These are phyloP conservation scores for Epinephelus malabaricus DNA, from an alignment of 2,797 vertebrate genomes.

Conservation along the genomic window DNA sequence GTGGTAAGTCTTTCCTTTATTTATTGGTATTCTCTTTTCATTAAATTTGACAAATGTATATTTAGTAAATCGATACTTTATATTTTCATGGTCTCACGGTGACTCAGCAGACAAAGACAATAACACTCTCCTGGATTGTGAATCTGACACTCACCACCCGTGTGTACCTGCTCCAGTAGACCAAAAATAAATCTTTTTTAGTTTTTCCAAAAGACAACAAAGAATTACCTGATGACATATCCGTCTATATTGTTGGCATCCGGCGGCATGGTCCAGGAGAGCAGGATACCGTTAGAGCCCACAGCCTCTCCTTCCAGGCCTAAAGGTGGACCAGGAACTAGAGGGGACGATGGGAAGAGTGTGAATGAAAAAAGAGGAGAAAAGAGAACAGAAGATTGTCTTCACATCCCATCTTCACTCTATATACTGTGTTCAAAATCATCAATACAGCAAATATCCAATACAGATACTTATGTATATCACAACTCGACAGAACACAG, in stretches of 20 bases:
- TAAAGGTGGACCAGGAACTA: conserved; percentile 86
- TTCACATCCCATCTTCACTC: neutral
- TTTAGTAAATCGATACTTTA: too few species aligned
- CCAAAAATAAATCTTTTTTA: neutral
- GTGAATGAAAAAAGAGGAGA: conserved; percentile 1
- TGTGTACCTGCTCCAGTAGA: neutral
- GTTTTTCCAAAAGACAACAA: conserved; percentile 9
- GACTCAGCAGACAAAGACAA: neutral
- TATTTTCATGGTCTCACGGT: conserved; percentile 4
- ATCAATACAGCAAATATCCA: neutral
- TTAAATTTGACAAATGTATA: neutral
- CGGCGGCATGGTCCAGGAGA: conserved; percentile 90
- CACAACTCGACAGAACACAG: neutral
- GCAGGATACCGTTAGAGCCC: conserved; percentile 96
- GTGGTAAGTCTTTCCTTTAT: neutral
- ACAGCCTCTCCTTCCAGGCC: conserved; percentile 91
- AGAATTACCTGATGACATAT: conserved; percentile 88
- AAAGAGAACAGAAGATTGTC: neutral
- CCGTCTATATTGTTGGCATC: conserved; percentile 84
- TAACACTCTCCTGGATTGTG: neutral
- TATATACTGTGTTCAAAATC: neutral
- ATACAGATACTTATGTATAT: neutral
- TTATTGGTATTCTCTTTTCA: too few species aligned
- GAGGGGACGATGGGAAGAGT: neutral
- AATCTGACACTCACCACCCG: neutral